Conservation (phyloP, 2,797 vertebrate species). For the Vireo griseus region DNA sequence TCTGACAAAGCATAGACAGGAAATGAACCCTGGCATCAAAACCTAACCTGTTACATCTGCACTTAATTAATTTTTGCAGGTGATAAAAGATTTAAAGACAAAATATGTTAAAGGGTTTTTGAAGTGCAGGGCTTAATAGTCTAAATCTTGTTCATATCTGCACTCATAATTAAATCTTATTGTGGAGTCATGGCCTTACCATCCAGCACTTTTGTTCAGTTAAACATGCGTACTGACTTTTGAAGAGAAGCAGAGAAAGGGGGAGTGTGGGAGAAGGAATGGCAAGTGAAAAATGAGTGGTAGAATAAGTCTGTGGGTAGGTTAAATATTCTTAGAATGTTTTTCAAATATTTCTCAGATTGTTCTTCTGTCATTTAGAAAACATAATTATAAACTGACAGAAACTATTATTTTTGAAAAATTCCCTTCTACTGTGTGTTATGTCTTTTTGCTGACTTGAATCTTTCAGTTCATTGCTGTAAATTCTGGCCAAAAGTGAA, state of each 20-base stretch:
- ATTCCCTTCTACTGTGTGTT: not conserved
- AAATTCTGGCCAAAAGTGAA: not conserved
- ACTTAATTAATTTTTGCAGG: conserved; percentile 96
- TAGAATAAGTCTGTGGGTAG: not conserved
- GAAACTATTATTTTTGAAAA: not conserved
- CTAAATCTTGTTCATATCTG: conserved; percentile 79
- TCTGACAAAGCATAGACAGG: conserved; percentile 96
- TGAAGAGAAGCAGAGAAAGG: conserved; percentile 51
- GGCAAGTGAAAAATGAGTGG: conserved; percentile 10
- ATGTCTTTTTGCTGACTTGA: not conserved
- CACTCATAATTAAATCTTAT: conserved; percentile 78
- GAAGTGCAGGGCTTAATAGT: conserved; percentile 74
- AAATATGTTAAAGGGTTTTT: conserved; percentile 83
- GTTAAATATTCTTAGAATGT: not conserved
- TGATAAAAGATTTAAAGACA: conserved; percentile 97
- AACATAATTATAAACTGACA: not conserved
- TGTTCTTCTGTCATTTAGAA: not conserved
- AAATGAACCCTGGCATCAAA: conserved; percentile 98
- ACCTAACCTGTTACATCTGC: conserved; percentile 94
- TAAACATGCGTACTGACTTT: conserved; percentile 35
- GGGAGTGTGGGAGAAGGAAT: not conserved
- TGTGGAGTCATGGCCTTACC: conserved; percentile 71
- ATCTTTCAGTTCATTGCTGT: not conserved
- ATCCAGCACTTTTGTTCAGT: conserved; percentile 62
- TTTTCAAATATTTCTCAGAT: not conserved